A percentile compares a stretch with the other conserved stretches of the same genome.
phyloP scores from a whole-genome alignment of 2,888 invertebrate genomes.

The Clanis bilineata region DNA sequence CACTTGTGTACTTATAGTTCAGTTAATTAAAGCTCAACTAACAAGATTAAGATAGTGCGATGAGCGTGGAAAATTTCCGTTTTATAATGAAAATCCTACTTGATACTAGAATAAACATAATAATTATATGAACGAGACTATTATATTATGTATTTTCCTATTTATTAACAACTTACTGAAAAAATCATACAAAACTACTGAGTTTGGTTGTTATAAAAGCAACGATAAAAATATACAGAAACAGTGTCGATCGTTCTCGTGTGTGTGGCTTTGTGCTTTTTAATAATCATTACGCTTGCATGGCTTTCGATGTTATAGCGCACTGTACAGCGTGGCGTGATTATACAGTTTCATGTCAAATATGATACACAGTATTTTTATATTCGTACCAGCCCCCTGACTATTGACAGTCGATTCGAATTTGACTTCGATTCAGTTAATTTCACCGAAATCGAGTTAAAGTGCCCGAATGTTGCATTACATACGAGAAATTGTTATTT shows the following conservation, averaged over 20 bases:
- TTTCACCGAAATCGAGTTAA: too few relatives aligned
- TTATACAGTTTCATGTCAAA: not conserved
- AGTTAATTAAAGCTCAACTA: not conserved
- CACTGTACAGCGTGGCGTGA: slow-evolving; percentile 34
- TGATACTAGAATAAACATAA: not conserved
- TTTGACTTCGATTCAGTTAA: too few relatives aligned
- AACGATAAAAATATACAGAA: slow-evolving; percentile 31
- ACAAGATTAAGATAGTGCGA: too few relatives aligned
- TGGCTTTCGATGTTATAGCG: slow-evolving; percentile 56
- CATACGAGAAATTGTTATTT: too few relatives aligned
- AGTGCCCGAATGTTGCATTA: too few relatives aligned
- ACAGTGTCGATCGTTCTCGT: slow-evolving; percentile 27
- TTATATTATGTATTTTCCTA: too few relatives aligned
- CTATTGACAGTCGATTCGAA: too few relatives aligned
- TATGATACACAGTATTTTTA: not conserved
- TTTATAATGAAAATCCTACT: not conserved
- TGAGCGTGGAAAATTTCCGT: not conserved
- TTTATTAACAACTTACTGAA: too few relatives aligned
- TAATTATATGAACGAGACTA: too few relatives aligned
- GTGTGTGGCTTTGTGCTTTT: slow-evolving; percentile 42
- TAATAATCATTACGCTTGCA: slow-evolving; percentile 50
- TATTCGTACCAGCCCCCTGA: not conserved
- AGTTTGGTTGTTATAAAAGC: slow-evolving; percentile 17
- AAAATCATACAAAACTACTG: too few relatives aligned
- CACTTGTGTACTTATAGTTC: not conserved